Conservation (phyloP, 2,113 vertebrate genomes). For the Falco punctatus region DNA sequence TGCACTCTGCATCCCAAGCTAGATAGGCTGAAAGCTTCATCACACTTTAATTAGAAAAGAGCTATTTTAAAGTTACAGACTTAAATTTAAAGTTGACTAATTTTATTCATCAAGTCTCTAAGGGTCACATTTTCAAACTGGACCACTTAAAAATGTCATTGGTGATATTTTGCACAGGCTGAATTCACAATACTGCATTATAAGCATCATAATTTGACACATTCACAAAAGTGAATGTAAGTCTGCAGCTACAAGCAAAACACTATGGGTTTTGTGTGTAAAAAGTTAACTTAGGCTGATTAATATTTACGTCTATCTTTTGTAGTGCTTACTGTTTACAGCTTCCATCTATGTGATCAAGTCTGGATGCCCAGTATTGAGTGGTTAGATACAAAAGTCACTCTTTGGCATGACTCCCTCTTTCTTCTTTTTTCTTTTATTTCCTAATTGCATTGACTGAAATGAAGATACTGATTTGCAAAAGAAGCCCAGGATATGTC, state of each 20-base stretch:
- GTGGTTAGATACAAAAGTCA: background rate
- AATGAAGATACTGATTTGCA: background rate
- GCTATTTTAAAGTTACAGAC: constrained; percentile 70
- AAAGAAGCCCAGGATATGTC: background rate
- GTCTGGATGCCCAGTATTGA: background rate
- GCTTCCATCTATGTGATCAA: background rate
- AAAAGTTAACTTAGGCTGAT: background rate
- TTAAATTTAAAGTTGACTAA: constrained; percentile 64
- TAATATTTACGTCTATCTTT: background rate
- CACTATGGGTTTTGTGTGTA: background rate
- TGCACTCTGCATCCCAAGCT: constrained; percentile 61
- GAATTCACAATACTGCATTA: background rate
- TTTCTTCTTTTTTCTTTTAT: background rate
- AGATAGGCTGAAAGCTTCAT: constrained; percentile 69
- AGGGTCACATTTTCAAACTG: constrained; percentile 55
- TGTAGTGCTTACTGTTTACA: background rate
- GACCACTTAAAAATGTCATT: constrained; percentile 50
- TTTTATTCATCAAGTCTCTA: constrained; percentile 58
- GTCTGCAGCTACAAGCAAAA: background rate
- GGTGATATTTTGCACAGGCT: constrained; percentile 24
- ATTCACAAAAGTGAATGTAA: background rate
- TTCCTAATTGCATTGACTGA: background rate
- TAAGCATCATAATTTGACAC: background rate
- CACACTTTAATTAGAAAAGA: constrained; percentile 71
- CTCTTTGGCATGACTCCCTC: background rate